These are phyloP conservation scores for Tolmerus cingulatus DNA, from an alignment of 2,888 invertebrate genomes.

Conservation along the genomic window DNA sequence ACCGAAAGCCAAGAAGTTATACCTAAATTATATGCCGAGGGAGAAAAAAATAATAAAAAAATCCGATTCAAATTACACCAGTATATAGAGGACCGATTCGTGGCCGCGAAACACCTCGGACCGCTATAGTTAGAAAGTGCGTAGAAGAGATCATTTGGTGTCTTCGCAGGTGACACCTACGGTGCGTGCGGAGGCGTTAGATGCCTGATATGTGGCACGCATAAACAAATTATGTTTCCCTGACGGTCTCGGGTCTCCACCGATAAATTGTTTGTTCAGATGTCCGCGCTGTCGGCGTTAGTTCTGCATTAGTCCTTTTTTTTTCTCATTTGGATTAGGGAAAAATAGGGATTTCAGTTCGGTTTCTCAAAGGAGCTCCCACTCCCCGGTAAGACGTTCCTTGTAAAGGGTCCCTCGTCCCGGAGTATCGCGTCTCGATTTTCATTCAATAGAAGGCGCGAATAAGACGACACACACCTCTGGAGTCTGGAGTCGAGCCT, in stretches of 20 bases:
- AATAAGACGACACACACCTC: neutral
- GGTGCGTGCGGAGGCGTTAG: constrained; percentile 42
- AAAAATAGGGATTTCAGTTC: neutral
- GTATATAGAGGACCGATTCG: neutral
- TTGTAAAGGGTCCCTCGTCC: neutral
- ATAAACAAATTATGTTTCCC: constrained; percentile 47
- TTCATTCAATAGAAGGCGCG: constrained; percentile 26
- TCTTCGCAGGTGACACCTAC: constrained; percentile 42
- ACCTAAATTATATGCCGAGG: constrained; percentile 3
- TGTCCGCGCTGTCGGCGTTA: neutral
- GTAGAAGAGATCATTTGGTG: neutral
- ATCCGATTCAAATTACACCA: neutral
- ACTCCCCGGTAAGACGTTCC: neutral
- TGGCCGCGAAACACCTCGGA: neutral
- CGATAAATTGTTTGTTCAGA: neutral
- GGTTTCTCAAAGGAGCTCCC: neutral
- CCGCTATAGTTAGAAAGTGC: neutral
- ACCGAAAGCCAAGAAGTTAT: neutral
- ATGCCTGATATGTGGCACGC: constrained; percentile 41
- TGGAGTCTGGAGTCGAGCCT: neutral
- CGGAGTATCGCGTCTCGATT: neutral
- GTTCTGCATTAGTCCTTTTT: neutral
- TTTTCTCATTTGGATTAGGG: neutral
- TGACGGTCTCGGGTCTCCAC: neutral
- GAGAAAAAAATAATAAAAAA: neutral